These are phyloP conservation scores for Mystacides longicornis DNA, from an alignment of 2,888 invertebrate species.

Conservation along the genomic window DNA sequence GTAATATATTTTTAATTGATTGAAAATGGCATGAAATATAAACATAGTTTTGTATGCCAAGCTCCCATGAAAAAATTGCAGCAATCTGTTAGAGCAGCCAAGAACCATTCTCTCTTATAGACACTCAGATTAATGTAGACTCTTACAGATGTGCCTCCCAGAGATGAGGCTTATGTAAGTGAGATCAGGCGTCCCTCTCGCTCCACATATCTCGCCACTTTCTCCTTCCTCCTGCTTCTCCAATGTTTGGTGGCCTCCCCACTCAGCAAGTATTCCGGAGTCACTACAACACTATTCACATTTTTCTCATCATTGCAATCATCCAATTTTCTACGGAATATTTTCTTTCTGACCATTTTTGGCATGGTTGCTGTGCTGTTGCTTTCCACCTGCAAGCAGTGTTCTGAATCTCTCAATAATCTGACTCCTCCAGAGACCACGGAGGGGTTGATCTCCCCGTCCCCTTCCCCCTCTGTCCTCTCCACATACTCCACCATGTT, in stretches of 20 bases:
- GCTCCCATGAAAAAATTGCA: too few relatives aligned
- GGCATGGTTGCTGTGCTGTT: too few relatives aligned
- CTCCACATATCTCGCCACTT: conserved; percentile 38
- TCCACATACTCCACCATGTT: conserved; percentile 42
- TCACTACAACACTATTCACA: conserved; percentile 34
- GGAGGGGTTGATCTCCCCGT: conserved; percentile 28
- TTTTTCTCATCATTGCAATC: conserved; percentile 27
- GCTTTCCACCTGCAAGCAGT: too few relatives aligned
- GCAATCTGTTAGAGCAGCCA: too few relatives aligned
- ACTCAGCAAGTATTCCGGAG: conserved; percentile 42
- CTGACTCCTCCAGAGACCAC: conserved; percentile 37
- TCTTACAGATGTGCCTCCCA: too few relatives aligned
- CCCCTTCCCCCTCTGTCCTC: conserved; percentile 7
- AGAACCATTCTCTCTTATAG: too few relatives aligned
- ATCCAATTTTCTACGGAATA: conserved; percentile 30
- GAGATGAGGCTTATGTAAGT: neutral
- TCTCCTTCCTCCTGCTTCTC: conserved; percentile 49
- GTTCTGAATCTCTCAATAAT: conserved; percentile 40
- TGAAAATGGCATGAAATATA: too few relatives aligned
- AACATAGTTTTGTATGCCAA: too few relatives aligned
- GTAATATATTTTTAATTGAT: too few relatives aligned
- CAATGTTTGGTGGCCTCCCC: conserved; percentile 46
- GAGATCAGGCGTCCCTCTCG: neutral
- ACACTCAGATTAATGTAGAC: too few relatives aligned
- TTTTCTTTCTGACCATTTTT: conserved; percentile 33